Conservation (phyloP, 2,888 invertebrate genomes). For the Cheilosia urbana region DNA sequence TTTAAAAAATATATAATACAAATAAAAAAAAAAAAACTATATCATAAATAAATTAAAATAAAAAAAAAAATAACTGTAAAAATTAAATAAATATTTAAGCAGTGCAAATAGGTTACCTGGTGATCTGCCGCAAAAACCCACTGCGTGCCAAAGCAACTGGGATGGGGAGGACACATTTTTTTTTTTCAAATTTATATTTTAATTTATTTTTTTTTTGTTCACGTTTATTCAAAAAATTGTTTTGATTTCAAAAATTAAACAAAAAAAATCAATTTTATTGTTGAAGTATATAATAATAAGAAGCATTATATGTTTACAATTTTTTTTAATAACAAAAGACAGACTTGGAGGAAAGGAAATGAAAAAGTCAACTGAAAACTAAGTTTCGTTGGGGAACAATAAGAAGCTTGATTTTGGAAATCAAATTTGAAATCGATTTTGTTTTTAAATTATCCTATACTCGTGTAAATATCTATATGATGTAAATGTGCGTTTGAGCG, state of each 20-base stretch:
- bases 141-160: conserved; percentile 86
- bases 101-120: conserved; percentile 87
- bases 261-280: conserved; percentile 57
- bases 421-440: conserved; percentile 50
- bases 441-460: conserved; percentile 35
- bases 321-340: conserved; percentile 60
- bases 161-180: conserved; percentile 79
- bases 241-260: conserved; percentile 45
- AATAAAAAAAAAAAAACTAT: conserved; percentile 7
- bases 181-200: conserved; percentile 43
- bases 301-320: conserved; percentile 60
- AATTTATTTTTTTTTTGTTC: conserved; percentile 50
- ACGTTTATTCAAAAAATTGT: conserved; percentile 63
- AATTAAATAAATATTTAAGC: conserved; percentile 79
- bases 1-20: neutral
- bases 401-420: conserved; percentile 71
- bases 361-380: conserved; percentile 29
- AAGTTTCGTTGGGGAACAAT: conserved; percentile 39
- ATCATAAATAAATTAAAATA: conserved; percentile 30
- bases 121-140: conserved; percentile 87
- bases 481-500: conserved; percentile 46
- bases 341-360: conserved; percentile 33
- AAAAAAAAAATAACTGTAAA: conserved; percentile 60
- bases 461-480: conserved; percentile 63
- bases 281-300: conserved; percentile 65